Conservation (phyloP, 1,140 invertebrate species). For the Rhizoglyphus robini region DNA sequence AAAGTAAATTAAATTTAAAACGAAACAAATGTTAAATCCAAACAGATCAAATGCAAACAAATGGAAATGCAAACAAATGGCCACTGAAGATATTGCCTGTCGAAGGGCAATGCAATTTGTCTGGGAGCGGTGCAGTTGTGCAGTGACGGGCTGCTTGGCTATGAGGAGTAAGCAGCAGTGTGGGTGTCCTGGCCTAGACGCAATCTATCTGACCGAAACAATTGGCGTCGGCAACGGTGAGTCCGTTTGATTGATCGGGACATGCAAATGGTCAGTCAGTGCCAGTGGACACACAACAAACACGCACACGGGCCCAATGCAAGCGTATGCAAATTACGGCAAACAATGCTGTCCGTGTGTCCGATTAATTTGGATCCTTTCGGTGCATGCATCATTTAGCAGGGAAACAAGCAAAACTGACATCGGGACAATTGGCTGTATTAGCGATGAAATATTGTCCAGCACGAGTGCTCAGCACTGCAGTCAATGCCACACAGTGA, state of each 20-base stretch:
- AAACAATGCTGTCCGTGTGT: not conserved
- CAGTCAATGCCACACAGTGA: not conserved
- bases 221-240: not conserved
- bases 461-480: not conserved
- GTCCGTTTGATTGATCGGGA: not conserved
- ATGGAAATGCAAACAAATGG: not conserved
- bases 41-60: not conserved
- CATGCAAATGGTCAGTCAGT: slow-evolving; percentile 2
- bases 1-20: not conserved
- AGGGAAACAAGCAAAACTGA: slow-evolving; percentile 2
- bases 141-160: too few species aligned
- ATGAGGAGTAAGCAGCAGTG: too few species aligned
- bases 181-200: too few species aligned
- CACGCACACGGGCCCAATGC: not conserved
- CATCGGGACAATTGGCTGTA: slow-evolving; percentile 8
- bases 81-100: not conserved
- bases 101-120: not conserved
- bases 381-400: not conserved
- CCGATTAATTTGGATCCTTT: slow-evolving; percentile 10
- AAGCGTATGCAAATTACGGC: slow-evolving; percentile 1
- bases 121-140: not conserved
- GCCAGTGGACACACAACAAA: not conserved
- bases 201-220: too few species aligned
- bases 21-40: not conserved
- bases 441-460: slow-evolving; percentile 2